Conservation (phyloP, 2,113 vertebrate species). For the Centropus bengalensis region DNA sequence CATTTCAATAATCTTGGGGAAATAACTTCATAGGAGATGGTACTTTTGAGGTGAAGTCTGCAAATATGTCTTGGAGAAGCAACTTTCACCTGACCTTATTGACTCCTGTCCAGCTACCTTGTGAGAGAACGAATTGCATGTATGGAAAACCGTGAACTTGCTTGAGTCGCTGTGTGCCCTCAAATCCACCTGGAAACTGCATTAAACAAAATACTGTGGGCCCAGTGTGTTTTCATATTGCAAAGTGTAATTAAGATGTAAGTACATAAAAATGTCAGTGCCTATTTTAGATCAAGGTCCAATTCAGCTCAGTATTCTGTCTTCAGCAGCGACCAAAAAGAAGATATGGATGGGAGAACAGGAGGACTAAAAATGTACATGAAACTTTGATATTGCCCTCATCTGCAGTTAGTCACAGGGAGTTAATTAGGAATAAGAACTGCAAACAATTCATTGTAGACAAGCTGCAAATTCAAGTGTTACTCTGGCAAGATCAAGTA, state of each 20-base stretch:
- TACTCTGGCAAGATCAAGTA: background rate
- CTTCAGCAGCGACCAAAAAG: background rate
- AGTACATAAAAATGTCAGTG: background rate
- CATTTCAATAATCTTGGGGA: background rate
- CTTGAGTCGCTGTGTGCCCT: background rate
- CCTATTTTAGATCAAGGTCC: background rate
- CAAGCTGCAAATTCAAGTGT: background rate
- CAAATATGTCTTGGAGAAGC: background rate
- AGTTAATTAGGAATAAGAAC: background rate
- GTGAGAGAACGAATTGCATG: background rate
- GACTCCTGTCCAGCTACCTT: background rate
- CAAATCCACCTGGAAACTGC: background rate
- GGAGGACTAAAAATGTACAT: background rate
- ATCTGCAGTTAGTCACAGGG: background rate
- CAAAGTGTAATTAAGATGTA: background rate
- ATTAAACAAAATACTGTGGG: background rate
- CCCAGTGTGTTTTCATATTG: background rate
- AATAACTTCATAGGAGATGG: background rate
- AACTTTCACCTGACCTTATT: background rate
- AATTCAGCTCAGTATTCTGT: background rate
- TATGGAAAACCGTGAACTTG: background rate
- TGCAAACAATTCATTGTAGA: background rate
- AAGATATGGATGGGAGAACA: background rate
- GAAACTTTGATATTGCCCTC: background rate
- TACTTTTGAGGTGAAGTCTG: background rate